Conservation (phyloP, 2,888 invertebrate species). For the Ptychoptera albimana region DNA sequence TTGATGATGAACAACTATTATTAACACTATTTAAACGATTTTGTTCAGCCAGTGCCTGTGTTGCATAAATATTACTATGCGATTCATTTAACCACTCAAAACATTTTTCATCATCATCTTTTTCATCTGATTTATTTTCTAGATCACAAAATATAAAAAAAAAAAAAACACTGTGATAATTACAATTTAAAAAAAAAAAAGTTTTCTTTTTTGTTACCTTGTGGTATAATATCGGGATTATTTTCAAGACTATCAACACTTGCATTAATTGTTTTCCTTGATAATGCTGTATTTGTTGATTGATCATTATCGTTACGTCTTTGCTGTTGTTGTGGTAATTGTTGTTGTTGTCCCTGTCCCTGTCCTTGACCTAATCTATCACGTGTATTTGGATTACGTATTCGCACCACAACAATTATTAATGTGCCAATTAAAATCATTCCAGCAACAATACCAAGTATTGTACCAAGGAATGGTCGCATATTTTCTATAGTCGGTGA, state of each 20-base stretch:
- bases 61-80: constrained; percentile 27
- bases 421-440: constrained; percentile 35
- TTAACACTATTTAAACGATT: constrained; percentile 8
- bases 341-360: constrained; percentile 25
- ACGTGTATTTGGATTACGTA: constrained; percentile 30
- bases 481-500: constrained; percentile 34
- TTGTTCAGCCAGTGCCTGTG: constrained; percentile 30
- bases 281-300: constrained; percentile 23
- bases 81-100: constrained; percentile 28
- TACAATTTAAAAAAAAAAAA: constrained; percentile 5
- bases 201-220: constrained; percentile 18
- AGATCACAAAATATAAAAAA: constrained; percentile 3
- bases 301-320: constrained; percentile 24
- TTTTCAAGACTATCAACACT: constrained; percentile 31
- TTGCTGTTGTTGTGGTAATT: constrained; percentile 27
- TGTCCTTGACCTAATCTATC: constrained; percentile 30
- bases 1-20: no score
- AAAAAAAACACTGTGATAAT: constrained; percentile 8
- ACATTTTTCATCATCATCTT: constrained; percentile 22
- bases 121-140: constrained; percentile 20
- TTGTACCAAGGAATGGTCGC: constrained; percentile 36
- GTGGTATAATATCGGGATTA: constrained; percentile 28
- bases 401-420: constrained; percentile 35
- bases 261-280: constrained; percentile 12
- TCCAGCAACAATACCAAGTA: constrained; percentile 36